These are phyloP conservation scores for Miltochrista miniata DNA, from an alignment of 2,888 invertebrate species.

Conservation along the genomic window DNA sequence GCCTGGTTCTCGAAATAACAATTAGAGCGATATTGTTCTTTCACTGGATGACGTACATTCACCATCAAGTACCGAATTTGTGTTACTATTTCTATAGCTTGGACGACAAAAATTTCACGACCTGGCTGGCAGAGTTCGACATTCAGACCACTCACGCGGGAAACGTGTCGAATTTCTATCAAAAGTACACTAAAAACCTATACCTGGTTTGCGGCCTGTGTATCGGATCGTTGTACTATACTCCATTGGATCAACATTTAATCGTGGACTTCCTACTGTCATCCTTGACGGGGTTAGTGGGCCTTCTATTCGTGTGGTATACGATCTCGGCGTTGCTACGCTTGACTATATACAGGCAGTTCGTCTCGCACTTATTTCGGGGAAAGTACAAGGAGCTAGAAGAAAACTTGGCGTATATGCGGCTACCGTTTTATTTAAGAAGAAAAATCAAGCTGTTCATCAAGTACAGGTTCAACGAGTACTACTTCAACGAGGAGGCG, in stretches of 20 bases:
- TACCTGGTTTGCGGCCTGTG: constrained; percentile 50
- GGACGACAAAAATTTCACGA: constrained; percentile 14
- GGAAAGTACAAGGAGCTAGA: constrained; percentile 52
- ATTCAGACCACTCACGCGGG: constrained; percentile 14
- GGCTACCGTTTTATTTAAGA: constrained; percentile 48
- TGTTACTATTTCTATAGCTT: constrained; percentile 39
- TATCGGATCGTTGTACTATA: constrained; percentile 53
- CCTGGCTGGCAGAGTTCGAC: constrained; percentile 43
- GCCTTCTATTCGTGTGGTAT: constrained; percentile 51
- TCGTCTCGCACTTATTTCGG: constrained; percentile 47
- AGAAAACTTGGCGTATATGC: constrained; percentile 50
- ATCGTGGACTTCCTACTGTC: constrained; percentile 46
- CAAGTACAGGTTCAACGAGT: constrained; percentile 60
- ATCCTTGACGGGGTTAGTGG: constrained; percentile 43
- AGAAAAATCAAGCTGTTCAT: constrained; percentile 55
- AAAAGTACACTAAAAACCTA: constrained; percentile 54
- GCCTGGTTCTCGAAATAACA: constrained; percentile 32
- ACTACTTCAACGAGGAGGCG: constrained; percentile 54
- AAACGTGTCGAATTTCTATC: constrained; percentile 20
- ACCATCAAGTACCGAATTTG: constrained; percentile 58
- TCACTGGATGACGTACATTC: constrained; percentile 62
- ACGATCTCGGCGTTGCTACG: constrained; percentile 48
- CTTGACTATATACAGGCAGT: constrained; percentile 48
- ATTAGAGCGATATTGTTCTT: constrained; percentile 47
- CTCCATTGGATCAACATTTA: constrained; percentile 39